Percentiles rank a stretch among this genome's conserved stretches.
These are phyloP conservation scores for Onthophagus taurus DNA, from an alignment of 1,140 invertebrate species.

Conservation along the genomic window DNA sequence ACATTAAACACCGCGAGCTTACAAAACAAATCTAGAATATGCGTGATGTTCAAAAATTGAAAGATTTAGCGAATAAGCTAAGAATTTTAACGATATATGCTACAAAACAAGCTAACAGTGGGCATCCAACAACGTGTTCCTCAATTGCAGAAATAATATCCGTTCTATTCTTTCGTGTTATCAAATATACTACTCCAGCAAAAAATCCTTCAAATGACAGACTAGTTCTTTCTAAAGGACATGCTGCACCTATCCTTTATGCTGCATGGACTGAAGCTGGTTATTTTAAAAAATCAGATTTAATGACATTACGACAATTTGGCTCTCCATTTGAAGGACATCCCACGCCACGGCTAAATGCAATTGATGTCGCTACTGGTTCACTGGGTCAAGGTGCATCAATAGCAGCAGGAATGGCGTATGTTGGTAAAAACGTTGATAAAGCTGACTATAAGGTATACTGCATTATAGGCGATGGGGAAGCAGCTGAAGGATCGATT, in stretches of 20 bases:
- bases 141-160: constrained; percentile 98
- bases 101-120: too few species aligned
- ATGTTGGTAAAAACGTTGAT: constrained; percentile 90
- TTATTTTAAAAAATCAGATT: constrained; percentile 69
- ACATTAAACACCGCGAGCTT: constrained; percentile 52
- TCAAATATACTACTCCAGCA: constrained; percentile 84
- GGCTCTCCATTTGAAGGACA: constrained; percentile 92
- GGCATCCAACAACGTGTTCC: constrained; percentile 96
- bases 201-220: constrained; percentile 79
- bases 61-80: constrained; percentile 87
- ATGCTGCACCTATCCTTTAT: constrained; percentile 94
- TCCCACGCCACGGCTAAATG: constrained; percentile 89
- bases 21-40: constrained; percentile 55
- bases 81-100: constrained; percentile 89
- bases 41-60: constrained; percentile 69
- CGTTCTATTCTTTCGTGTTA: constrained; percentile 92
- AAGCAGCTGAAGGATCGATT: constrained; percentile 95
- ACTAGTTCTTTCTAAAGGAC: constrained; percentile 94
- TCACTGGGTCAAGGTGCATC: constrained; percentile 93
- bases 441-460: constrained; percentile 89
- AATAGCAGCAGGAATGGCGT: constrained; percentile 93
- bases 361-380: constrained; percentile 94
- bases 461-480: constrained; percentile 94
- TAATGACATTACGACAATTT: constrained; percentile 83
- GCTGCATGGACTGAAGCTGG: constrained; percentile 96